Evolutionary conservation across 2,888 invertebrate genomes (phyloP).

Genomic region (Cerastoderma edule): DNA sequence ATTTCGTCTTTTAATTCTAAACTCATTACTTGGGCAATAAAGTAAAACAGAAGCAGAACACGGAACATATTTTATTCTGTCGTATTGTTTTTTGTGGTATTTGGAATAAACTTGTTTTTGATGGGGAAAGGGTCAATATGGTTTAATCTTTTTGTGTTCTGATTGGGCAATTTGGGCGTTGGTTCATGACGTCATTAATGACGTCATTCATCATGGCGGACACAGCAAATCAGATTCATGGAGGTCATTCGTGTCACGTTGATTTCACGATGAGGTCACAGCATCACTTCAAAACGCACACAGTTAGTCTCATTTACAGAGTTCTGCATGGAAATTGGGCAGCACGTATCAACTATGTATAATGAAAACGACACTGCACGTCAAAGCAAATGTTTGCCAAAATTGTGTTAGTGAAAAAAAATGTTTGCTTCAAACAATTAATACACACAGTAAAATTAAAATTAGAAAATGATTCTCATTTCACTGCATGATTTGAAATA

Average conservation of each 20-base stretch:
- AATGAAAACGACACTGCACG: too few relatives aligned
- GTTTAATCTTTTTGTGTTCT: background rate
- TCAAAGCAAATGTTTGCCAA: too few relatives aligned
- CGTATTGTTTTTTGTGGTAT: background rate
- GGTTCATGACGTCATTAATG: conserved; percentile 1
- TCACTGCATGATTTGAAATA: conserved; percentile 1
- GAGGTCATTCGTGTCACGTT: too few relatives aligned
- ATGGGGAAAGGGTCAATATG: background rate
- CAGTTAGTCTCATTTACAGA: conserved; percentile 4
- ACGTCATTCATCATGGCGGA: conserved; percentile 15
- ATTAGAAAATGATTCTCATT: background rate
- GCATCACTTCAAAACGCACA: conserved; percentile 3
- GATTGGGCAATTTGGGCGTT: too few relatives aligned
- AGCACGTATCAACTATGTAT: too few relatives aligned
- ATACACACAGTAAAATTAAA: background rate
- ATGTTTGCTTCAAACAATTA: background rate
- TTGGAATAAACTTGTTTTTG: background rate
- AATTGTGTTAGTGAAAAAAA: too few relatives aligned
- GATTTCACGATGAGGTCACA: conserved; percentile 7
- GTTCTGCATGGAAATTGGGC: background rate
- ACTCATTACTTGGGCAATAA: background rate
- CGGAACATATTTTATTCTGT: background rate
- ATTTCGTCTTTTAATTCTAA: too few relatives aligned
- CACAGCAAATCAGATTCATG: too few relatives aligned
- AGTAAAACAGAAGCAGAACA: background rate